A percentile compares a stretch with the other conserved stretches of the same genome.
These are phyloP conservation scores for Apolygus lucorum DNA, from an alignment of 1,140 invertebrate species.

Conservation along the genomic window DNA sequence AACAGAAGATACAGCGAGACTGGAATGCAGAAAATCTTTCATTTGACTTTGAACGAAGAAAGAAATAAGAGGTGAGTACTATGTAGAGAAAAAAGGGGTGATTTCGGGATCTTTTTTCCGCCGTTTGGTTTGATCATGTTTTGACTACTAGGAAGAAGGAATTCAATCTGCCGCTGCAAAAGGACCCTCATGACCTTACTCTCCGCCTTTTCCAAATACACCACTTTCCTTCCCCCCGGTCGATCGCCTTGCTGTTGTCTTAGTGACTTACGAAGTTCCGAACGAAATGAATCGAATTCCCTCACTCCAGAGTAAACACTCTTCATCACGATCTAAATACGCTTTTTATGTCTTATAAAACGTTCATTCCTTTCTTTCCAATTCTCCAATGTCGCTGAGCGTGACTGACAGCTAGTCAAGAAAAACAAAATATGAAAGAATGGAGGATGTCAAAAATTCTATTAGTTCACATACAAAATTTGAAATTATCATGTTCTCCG, in stretches of 20 bases:
- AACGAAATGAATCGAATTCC: slow-evolving; percentile 5
- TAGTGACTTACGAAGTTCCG: background rate
- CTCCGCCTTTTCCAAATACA: background rate
- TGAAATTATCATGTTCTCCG: too few species aligned
- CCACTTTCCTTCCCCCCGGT: slow-evolving; percentile 1
- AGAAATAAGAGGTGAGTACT: background rate
- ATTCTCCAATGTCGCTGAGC: too few species aligned
- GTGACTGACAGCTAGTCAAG: too few species aligned
- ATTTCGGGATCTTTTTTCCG: background rate
- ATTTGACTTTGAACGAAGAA: background rate
- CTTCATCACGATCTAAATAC: background rate
- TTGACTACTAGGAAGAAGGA: background rate
- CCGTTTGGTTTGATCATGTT: slow-evolving; percentile 13
- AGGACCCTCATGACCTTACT: background rate
- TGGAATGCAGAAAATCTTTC: background rate
- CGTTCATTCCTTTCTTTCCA: too few species aligned
- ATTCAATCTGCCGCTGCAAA: slow-evolving; percentile 1
- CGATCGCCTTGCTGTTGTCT: background rate
- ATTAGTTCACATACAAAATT: too few species aligned
- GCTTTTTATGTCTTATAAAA: background rate
- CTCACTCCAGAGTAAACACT: background rate
- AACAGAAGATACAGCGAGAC: too few species aligned
- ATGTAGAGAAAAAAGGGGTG: background rate
- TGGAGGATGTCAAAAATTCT: too few species aligned
- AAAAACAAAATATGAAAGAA: too few species aligned